Evolutionary conservation across 2,888 invertebrate genomes (phyloP), one percentile per base, ranked within the genome.

Genomic region (Encarsia formosa): DNA sequence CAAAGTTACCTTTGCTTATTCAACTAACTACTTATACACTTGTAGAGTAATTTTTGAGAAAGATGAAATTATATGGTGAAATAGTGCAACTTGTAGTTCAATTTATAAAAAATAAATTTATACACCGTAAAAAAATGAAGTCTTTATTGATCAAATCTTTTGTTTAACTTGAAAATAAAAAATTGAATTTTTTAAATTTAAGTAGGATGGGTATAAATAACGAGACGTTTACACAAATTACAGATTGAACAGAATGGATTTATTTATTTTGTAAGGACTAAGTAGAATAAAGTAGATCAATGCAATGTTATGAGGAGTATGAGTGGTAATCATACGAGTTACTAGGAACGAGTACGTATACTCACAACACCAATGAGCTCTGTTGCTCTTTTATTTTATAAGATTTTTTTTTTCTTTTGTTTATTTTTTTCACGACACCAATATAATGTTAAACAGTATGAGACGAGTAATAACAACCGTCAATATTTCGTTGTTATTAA

Each of bases 271-370:
- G 63, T 67, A 69, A 64, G 51, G 69, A 70, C 65, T 70, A 69
- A 69, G 67, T 71, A 72, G 70, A 71, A 67, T 73, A 71, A 71
- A 70, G 65, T 70, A 68, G 69, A 70, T 69, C 70, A 71, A 71
- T 72, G 70, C 70, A 73, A 72, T 70, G 68, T 70, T 71, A 71
- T 68, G 67, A 69, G 69, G 69, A 71, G 67, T 71, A 71, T 69
- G 71, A 73, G 65, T 71, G 71, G 64, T 70, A 70, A 70, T 68
- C 72, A 71, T 72, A 73, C 69, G 67, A 71, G 68, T 72, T 68
- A 67, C 71, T 71, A 73, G 70, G 73, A 73, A 73, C 70, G 71
- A 73, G 69, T 70, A 72, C 68, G 70, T 67, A 73, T 71, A 73
- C 70, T 67, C 73, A 73, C 72, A 73, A 73, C 73, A 73, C 67